Evolutionary conservation across 2,797 vertebrate genomes (phyloP).

Genomic region (Hippopotamyrus pictus): DNA sequence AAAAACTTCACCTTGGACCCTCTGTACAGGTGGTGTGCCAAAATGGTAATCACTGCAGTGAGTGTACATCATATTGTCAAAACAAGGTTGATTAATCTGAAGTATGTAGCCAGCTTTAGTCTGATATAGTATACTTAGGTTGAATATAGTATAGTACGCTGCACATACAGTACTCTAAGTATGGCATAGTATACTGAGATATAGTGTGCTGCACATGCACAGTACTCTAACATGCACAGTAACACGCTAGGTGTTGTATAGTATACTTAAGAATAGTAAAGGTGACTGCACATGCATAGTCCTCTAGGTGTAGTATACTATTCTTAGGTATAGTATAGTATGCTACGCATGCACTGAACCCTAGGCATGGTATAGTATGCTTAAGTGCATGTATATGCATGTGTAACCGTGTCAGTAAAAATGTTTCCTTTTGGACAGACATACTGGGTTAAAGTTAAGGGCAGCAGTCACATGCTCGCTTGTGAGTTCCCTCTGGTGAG

Average conservation of each 20-base stretch:
- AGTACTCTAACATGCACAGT: background rate
- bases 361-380: background rate
- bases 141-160: background rate
- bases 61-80: background rate
- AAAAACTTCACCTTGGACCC: background rate
- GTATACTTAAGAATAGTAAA: background rate
- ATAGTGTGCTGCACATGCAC: background rate
- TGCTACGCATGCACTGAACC: background rate
- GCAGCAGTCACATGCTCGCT: background rate
- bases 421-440: background rate
- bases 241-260: background rate
- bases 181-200: background rate
- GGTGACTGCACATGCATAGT: background rate
- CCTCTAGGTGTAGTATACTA: background rate
- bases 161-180: background rate
- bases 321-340: background rate
- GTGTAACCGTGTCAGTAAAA: background rate
- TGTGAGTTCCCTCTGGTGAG: background rate
- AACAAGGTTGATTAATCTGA: background rate
- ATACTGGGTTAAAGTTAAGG: background rate
- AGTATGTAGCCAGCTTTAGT: background rate
- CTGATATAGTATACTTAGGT: background rate
- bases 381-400: background rate
- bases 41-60: background rate
- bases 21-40: background rate